Percentiles rank a stretch among this genome's conserved stretches.
Evolutionary conservation across 2,113 vertebrate genomes (phyloP).

Genomic region (Meriones unguiculatus): DNA sequence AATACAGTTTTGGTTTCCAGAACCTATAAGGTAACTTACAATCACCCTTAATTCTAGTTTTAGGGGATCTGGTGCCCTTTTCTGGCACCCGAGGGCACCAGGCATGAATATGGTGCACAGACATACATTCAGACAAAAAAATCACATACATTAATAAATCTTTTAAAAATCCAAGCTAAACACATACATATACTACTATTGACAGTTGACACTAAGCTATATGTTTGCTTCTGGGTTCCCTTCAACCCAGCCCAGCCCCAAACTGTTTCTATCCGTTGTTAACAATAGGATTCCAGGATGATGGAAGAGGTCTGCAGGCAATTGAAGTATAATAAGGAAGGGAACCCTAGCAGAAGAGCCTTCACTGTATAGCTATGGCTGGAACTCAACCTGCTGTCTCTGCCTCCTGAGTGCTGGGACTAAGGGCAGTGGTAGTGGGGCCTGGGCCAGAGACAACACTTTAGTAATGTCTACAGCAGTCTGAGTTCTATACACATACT

Average conservation of each 20-base stretch:
- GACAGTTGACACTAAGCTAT: neutral
- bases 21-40: too few species aligned
- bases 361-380: neutral
- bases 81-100: too few species aligned
- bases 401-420: neutral
- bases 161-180: too few species aligned
- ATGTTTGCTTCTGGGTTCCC: neutral
- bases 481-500: neutral
- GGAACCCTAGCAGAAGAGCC: neutral
- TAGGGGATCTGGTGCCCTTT: too few species aligned
- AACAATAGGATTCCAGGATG: neutral
- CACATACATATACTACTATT: neutral
- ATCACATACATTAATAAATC: too few species aligned
- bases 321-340: neutral
- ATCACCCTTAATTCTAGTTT: too few species aligned
- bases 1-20: too few species aligned
- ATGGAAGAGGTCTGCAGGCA: neutral
- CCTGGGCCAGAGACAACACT: neutral
- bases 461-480: too few species aligned
- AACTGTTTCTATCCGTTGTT: too few species aligned
- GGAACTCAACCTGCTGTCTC: neutral
- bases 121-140: too few species aligned
- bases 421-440: neutral
- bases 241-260: too few species aligned
- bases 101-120: too few species aligned